Evolutionary conservation across 2,888 invertebrate genomes (phyloP).

Genomic region (Quadroppia sp.): DNA sequence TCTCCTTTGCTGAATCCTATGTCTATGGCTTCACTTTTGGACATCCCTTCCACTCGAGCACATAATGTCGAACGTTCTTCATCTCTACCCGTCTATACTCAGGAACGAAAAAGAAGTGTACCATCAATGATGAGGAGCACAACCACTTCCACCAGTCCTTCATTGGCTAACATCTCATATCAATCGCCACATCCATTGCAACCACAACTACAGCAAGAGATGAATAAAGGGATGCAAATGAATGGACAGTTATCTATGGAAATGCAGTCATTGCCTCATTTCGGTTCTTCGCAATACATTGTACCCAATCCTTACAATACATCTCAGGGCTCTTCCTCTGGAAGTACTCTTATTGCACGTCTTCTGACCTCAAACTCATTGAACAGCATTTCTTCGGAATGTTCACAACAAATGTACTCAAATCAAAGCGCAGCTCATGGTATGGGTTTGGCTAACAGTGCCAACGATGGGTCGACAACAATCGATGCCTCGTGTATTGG

Average conservation of each 20-base stretch:
- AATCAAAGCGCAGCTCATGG: constrained; percentile 27
- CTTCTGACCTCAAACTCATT: constrained; percentile 20
- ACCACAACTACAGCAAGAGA: background rate
- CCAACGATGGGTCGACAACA: background rate
- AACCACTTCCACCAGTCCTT: background rate
- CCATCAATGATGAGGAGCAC: background rate
- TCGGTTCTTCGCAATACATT: background rate
- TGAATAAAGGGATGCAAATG: background rate
- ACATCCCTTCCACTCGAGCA: background rate
- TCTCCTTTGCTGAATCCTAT: background rate
- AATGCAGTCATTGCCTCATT: too few species aligned
- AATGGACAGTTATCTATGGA: background rate
- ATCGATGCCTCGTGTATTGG: constrained; percentile 26
- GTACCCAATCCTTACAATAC: constrained; percentile 5
- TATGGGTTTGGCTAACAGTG: background rate
- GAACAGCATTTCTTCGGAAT: background rate
- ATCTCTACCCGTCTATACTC: constrained; percentile 41
- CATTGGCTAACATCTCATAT: constrained; percentile 5
- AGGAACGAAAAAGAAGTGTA: constrained; percentile 6
- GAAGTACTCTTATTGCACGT: constrained; percentile 20
- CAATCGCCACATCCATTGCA: too few species aligned
- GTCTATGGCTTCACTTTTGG: background rate
- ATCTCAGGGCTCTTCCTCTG: constrained; percentile 18
- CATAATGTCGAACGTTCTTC: constrained; percentile 38
- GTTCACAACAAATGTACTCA: constrained; percentile 26